Conservation (phyloP, 2,113 vertebrate species). For the Colinus virginianus region DNA sequence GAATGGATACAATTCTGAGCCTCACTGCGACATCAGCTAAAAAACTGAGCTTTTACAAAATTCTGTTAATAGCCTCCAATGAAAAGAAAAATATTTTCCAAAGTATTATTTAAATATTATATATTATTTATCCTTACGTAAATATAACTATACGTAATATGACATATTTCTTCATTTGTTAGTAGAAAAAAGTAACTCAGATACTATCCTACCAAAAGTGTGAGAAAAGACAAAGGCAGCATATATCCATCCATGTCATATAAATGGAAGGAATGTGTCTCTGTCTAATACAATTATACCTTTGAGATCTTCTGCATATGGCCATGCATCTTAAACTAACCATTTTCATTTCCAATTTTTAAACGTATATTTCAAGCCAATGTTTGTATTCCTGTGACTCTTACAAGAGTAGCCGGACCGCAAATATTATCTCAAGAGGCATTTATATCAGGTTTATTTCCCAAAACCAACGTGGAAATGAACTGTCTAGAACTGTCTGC, state of each 20-base stretch:
- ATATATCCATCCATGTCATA: neutral
- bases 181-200: neutral
- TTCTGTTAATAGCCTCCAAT: neutral
- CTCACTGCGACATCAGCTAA: too few species aligned
- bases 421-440: neutral
- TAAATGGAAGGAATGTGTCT: constrained; percentile 46
- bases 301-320: constrained; percentile 2
- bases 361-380: constrained; percentile 37
- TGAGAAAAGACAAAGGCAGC: neutral
- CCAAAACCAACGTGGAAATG: neutral
- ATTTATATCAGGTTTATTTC: neutral
- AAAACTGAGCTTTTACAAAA: neutral
- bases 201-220: neutral
- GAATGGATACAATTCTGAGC: neutral
- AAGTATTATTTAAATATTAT: neutral
- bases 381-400: constrained; percentile 30
- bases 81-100: neutral
- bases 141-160: neutral
- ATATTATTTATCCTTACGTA: neutral
- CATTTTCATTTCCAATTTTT: constrained; percentile 56
- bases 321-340: constrained; percentile 40
- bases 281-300: constrained; percentile 44
- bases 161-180: neutral
- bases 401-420: neutral
- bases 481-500: neutral